Conservation (phyloP, 2,113 vertebrate genomes). For the Sylvia atricapilla region DNA sequence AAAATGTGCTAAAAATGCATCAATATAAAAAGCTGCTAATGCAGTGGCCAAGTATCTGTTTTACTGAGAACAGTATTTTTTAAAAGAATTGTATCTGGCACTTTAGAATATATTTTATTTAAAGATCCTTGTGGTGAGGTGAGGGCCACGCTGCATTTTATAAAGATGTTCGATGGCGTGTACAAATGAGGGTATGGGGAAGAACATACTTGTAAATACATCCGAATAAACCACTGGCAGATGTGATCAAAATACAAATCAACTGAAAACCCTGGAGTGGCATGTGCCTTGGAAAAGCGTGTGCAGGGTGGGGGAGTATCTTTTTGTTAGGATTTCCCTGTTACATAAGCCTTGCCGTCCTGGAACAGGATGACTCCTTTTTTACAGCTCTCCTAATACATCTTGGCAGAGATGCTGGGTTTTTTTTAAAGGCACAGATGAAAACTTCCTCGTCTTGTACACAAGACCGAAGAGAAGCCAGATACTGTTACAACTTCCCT, state of each 20-base stretch:
- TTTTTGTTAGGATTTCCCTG: slow-evolving; percentile 48
- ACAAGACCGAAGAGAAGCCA: background rate
- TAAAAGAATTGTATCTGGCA: slow-evolving; percentile 45
- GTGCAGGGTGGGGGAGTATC: background rate
- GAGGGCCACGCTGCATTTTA: background rate
- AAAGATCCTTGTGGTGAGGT: slow-evolving; percentile 1
- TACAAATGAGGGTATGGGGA: background rate
- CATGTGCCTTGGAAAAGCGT: background rate
- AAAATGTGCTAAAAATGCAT: background rate
- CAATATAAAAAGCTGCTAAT: background rate
- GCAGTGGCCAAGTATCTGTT: slow-evolving; percentile 24
- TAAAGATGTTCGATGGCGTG: background rate
- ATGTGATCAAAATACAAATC: background rate
- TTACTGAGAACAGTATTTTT: slow-evolving; percentile 57
- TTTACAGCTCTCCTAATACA: slow-evolving; percentile 55
- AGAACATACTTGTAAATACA: slow-evolving; percentile 27
- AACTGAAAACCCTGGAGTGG: background rate
- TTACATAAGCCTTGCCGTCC: background rate
- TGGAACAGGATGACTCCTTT: slow-evolving; percentile 60
- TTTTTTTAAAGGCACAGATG: slow-evolving; percentile 56
- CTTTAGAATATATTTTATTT: slow-evolving; percentile 70
- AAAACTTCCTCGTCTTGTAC: slow-evolving; percentile 17
- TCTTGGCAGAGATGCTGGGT: background rate
- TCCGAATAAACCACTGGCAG: slow-evolving; percentile 33
- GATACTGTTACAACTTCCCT: background rate